A percentile compares a stretch with the other conserved stretches of the same genome.
Evolutionary conservation across 2,888 invertebrate genomes (phyloP).

Genomic region (Drosophila nr. fundita): DNA sequence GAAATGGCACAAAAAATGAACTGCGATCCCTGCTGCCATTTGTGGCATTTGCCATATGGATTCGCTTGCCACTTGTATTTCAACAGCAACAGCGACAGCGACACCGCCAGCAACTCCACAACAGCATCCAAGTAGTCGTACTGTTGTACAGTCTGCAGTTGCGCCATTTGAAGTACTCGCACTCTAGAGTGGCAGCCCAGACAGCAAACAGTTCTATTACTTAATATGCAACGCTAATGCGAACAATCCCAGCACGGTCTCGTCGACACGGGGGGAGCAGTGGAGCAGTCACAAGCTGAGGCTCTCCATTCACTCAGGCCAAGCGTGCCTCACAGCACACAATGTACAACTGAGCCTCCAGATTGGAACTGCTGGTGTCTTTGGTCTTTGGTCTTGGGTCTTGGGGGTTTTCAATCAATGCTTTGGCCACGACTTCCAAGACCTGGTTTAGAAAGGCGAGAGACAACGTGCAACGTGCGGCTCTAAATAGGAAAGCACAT

Average conservation of each 20-base stretch:
- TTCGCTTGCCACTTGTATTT: constrained; percentile 59
- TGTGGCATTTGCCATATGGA: constrained; percentile 32
- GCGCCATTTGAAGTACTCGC: constrained; percentile 52
- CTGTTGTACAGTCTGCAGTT: constrained; percentile 41
- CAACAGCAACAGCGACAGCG: constrained; percentile 37
- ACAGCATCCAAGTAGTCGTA: constrained; percentile 35
- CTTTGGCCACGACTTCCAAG: constrained; percentile 57
- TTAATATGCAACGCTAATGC: constrained; percentile 77
- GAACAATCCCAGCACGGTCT: constrained; percentile 72
- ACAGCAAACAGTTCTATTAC: constrained; percentile 76
- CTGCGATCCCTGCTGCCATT: constrained; percentile 24
- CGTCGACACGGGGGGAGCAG: constrained; percentile 21
- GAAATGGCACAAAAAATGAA: neutral
- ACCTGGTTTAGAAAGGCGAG: constrained; percentile 67
- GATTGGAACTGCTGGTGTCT: constrained; percentile 5
- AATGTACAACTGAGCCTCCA: constrained; percentile 23
- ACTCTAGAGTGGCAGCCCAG: constrained; percentile 38
- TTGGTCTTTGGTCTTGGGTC: constrained; percentile 7
- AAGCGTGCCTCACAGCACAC: constrained; percentile 34
- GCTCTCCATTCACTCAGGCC: constrained; percentile 46
- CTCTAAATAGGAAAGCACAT: constrained; percentile 39
- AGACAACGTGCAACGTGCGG: constrained; percentile 16
- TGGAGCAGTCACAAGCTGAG: constrained; percentile 29
- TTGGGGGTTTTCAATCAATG: constrained; percentile 70
- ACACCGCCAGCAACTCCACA: constrained; percentile 16